Evolutionary conservation across 2,888 invertebrate genomes (phyloP), one percentile per base, ranked within the genome.

Genomic region (Drosophila aldrichi): DNA sequence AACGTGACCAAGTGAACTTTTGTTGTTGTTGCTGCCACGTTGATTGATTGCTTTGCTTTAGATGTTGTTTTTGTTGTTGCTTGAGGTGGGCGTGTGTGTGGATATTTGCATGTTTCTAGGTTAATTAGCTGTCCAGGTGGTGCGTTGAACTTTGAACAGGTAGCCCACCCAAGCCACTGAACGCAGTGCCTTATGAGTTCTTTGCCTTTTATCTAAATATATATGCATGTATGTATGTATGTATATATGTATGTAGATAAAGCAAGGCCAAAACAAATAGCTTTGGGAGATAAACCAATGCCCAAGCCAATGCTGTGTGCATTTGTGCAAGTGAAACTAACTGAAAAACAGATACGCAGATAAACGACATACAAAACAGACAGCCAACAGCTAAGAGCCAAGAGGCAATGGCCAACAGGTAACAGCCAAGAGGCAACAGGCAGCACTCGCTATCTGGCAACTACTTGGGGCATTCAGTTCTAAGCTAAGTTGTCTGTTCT

Each of bases 61-160:
- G 78, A 74, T 69, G 74, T 75, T 79, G 73, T 75, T 71, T 71
- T 58, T 29, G 29, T 29, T 66, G 59, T 71, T 49, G 46, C 36
- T 55, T 75, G 69, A 77, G 68, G 85, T 79, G 65, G 82, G 76
- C 77, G 64, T 66, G 56, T 76, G 77, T 71, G 44, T 44, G 64
- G 68, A 85, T 86, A 86, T 88, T 88, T 88, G 83, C 87, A 83
- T 74, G 82, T 83, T 83, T 86, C 72, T 83, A 69, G 87, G 87
- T 88, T 84, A 84, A 84, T 84, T 84, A 83, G 89, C 64, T 83
- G 41, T 58, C 70, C 68, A 68, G 66, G 88, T 73, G 66, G 88
- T 73, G 77, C 88, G 74, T 81, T 86, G 87, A 86, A 82, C 87
- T 76, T 65, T 65, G n/a, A 62, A 55, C 64, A 48, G 60, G 56